Base-by-base conservation (phyloP, 1,140 invertebrate genomes). In the Tetramorium parvispinum region DNA sequence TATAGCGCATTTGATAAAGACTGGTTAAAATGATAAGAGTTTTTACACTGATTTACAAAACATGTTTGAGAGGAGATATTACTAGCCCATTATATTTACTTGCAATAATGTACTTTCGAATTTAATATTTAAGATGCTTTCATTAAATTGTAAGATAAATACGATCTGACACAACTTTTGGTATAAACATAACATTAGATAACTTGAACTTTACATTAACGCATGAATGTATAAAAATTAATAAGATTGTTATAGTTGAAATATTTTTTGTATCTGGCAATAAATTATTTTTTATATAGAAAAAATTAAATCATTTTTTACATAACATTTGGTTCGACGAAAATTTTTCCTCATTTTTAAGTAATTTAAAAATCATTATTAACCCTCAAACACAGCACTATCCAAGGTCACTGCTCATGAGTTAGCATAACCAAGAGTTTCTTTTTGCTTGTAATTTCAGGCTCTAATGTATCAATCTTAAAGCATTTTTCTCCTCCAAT, bases 201-300 rank as follows among this genome's bases (percentile, higher is more conserved):
- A 53, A 32, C n/a, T 32, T 32, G 4, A 3, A 32, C 0, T 32
- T 57, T 76, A 59, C 11, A 59, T 40, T 57, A 76, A 13, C 16
- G 16, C 13, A 43, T 59, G 46, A 53, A 79, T 73, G 43, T 40
- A 57, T 85, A 75, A 49, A 57, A 55, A 57, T 27, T 40, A 32
- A 70, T 37, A 32, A 32, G 32, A 70, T 13, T 5, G 5, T 73
- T 73, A 46, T 68, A 87, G 16, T 24, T 77, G 51, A 76, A 46
- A 68, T 81, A 78, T 21, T 61, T 91, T 91, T 91, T 91, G 55
- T 83, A 88, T 16, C 32, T 13, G 51, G 27, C 55, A 51, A 88
- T 89, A 89, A 89, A 85, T 91, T 91, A 91, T 89, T 89, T 82
- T 89, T 88, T 89, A 89, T 91, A 90, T 88, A 88, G 16, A 85